These are phyloP conservation scores for Pectinophora gossypiella DNA, from an alignment of 1,140 invertebrate genomes.

Conservation along the genomic window DNA sequence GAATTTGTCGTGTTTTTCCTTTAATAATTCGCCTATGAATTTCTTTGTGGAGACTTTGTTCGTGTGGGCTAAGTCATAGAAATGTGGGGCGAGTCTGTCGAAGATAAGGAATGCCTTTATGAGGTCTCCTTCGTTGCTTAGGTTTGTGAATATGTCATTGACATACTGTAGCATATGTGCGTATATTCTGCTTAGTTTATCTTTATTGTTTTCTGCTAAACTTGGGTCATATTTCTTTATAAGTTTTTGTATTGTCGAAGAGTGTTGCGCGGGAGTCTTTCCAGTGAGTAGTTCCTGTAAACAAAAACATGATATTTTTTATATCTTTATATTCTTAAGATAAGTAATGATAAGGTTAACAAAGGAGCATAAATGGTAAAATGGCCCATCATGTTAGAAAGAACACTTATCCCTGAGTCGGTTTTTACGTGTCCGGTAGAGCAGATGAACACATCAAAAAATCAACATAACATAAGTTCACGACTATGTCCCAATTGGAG, in stretches of 20 bases:
- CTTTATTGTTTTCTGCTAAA: slow-evolving; percentile 84
- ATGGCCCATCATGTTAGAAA: too few relatives aligned
- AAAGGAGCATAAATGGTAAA: too few relatives aligned
- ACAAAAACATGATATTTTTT: too few relatives aligned
- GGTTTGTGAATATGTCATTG: slow-evolving; percentile 78
- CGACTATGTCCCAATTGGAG: too few relatives aligned
- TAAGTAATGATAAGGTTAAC: too few relatives aligned
- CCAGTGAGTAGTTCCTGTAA: slow-evolving; percentile 78
- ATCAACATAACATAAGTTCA: too few relatives aligned
- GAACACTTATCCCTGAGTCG: too few relatives aligned
- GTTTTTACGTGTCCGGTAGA: too few relatives aligned
- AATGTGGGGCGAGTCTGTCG: slow-evolving; percentile 78
- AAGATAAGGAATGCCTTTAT: slow-evolving; percentile 78
- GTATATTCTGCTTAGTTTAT: slow-evolving; percentile 84
- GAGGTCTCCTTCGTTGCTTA: slow-evolving; percentile 68
- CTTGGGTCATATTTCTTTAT: slow-evolving; percentile 91
- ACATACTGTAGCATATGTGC: slow-evolving; percentile 85
- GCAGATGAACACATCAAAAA: neutral
- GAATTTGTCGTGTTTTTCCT: slow-evolving; percentile 84
- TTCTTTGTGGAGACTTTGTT: slow-evolving; percentile 81
- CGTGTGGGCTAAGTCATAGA: slow-evolving; percentile 85
- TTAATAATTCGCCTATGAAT: slow-evolving; percentile 81
- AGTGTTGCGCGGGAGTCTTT: slow-evolving; percentile 79
- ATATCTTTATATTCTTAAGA: too few relatives aligned
- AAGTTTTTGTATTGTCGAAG: slow-evolving; percentile 85